Evolutionary conservation across 2,797 vertebrate genomes (phyloP).

Genomic region (Cercopithecus neglectus): DNA sequence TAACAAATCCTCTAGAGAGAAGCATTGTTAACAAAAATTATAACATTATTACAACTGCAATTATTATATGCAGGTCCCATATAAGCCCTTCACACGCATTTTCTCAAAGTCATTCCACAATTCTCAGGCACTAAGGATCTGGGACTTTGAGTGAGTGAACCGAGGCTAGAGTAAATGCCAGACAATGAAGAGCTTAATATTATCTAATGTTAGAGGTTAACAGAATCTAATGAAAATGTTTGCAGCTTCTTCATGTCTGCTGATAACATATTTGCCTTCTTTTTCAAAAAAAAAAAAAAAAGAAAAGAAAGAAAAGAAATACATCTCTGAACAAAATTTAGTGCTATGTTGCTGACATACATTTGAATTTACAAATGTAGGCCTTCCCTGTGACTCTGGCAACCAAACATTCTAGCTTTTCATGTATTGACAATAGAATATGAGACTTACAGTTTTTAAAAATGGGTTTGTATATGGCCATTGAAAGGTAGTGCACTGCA

Average conservation of each 20-base stretch:
- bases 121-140: not conserved
- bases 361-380: conserved; percentile 4
- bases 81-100: not conserved
- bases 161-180: not conserved
- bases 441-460: not conserved
- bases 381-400: not conserved
- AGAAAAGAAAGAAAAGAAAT: not conserved
- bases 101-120: not conserved
- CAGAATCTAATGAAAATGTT: not conserved
- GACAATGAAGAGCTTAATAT: not conserved
- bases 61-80: not conserved
- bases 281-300: not conserved
- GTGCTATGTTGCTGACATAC: not conserved
- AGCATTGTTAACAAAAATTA: not conserved
- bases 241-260: not conserved
- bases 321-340: not conserved
- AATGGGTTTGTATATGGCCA: not conserved
- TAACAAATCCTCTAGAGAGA: not conserved
- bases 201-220: not conserved
- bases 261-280: not conserved
- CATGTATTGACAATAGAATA: not conserved
- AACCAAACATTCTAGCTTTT: not conserved
- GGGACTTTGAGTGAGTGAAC: not conserved
- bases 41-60: not conserved
- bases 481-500: not conserved